A percentile compares a stretch with the other conserved stretches of the same genome.
phyloP scores from a whole-genome alignment of 2,888 invertebrate species.

The Merodon equestris region DNA sequence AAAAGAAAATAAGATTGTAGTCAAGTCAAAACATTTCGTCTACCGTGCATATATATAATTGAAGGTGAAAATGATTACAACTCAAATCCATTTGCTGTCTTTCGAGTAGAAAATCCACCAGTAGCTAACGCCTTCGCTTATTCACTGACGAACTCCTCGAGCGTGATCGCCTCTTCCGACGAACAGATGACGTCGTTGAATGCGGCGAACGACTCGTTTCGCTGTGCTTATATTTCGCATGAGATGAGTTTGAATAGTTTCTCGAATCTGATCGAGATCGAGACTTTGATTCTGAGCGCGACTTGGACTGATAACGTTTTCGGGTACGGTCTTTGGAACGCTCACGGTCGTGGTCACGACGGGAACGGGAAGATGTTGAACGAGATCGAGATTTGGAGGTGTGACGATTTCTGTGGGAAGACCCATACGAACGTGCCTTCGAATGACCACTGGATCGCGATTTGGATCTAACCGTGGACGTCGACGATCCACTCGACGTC shows the following conservation, averaged over 20 bases:
- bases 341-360: constrained; percentile 1
- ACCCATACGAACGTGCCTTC: constrained; percentile 69
- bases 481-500: constrained; percentile 33
- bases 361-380: constrained; percentile 60
- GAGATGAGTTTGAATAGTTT: constrained; percentile 66
- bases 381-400: constrained; percentile 68
- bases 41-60: constrained; percentile 52
- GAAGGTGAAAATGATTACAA: constrained; percentile 37
- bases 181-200: constrained; percentile 59
- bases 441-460: constrained; percentile 69
- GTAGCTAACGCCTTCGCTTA: constrained; percentile 61
- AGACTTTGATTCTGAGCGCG: too few species aligned
- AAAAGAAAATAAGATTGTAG: constrained; percentile 44
- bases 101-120: constrained; percentile 6
- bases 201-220: constrained; percentile 70
- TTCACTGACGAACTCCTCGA: constrained; percentile 55
- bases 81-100: constrained; percentile 50
- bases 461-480: constrained; percentile 12
- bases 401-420: constrained; percentile 62
- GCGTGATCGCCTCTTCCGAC: constrained; percentile 57
- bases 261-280: constrained; percentile 69
- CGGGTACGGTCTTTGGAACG: constrained; percentile 50
- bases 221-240: constrained; percentile 65
- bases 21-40: constrained; percentile 57
- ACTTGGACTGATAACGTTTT: too few species aligned